Base-by-base conservation (phyloP, 2,888 invertebrate genomes). In the Lysandra coridon region DNA sequence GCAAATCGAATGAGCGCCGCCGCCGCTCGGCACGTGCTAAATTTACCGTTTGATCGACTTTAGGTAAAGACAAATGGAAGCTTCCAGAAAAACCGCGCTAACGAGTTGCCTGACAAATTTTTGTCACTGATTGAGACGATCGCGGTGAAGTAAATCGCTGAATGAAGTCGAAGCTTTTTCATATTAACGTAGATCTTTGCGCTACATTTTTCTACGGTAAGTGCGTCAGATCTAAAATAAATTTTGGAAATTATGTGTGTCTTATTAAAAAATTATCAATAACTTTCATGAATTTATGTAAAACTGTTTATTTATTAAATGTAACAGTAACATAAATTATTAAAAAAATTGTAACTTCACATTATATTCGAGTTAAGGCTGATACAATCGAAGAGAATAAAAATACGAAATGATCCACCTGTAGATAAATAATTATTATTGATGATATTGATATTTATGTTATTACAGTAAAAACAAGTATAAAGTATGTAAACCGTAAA, bases 1-100 rank as follows among this genome's bases (percentile, higher is more conserved):
- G 91, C 91, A 93, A 94, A 93, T 93, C 92, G 92, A 93, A 92
- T 93, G 88, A 88, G 88, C 89, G 90, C 89, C 89, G 86, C 87
- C 87, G 86, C 83, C 89, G 89, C 86, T 85, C 81, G 86, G 88
- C 89, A 88, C 88, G 90, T 88, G 89, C 89, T 88, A 88, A 90
- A 90, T 92, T 89, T 87, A 85, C 86, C 88, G 89, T 88, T 88
- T 89, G 87, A 88, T 89, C 87, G 89, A 87, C 86, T 80, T 79
- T 80, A 81, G 80, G 80, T 79, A 80, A 80, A 81, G 80, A 82
- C 81, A 81, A 82, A 80, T 76, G 30, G 76, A 30, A 30, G 76
- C 17, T 76, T 57, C 57, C 76, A 57, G 76, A 76, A 76, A 76
- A 33, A 76, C 53, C 49, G 12, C 30, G 53, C 53, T 76, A 53